Percentiles rank a stretch among this genome's conserved stretches.
phyloP scores from a whole-genome alignment of 2,113 vertebrate genomes.

The Ailuropoda melanoleuca region DNA sequence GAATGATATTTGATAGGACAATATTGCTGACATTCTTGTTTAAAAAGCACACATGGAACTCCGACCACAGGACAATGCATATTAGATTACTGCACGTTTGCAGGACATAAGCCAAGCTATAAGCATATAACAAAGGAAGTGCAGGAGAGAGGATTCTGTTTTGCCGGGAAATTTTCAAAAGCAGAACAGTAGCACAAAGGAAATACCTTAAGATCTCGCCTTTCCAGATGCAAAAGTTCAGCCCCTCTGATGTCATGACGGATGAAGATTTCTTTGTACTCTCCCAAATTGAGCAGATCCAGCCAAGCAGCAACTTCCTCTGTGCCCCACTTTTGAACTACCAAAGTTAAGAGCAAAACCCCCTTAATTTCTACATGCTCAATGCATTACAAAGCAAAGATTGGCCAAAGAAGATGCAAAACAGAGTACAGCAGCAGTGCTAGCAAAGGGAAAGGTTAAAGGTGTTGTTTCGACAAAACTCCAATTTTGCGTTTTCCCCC shows the following conservation, averaged over 20 bases:
- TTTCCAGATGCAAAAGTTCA: slow-evolving; percentile 99
- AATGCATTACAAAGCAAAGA: slow-evolving; percentile 90
- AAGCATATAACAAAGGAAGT: slow-evolving; percentile 82
- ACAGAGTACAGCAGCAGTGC: slow-evolving; percentile 87
- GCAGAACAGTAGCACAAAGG: slow-evolving; percentile 88
- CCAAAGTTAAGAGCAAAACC: slow-evolving; percentile 97
- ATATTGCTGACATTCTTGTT: slow-evolving; percentile 47
- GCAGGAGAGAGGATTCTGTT: slow-evolving; percentile 78
- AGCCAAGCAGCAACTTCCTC: slow-evolving; percentile 99
- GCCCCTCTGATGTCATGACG: slow-evolving; percentile 99
- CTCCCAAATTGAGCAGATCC: slow-evolving; percentile 99
- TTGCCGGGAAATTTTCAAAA: slow-evolving; percentile 82
- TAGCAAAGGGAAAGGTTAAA: slow-evolving; percentile 86
- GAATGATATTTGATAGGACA: neutral
- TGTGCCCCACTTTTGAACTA: slow-evolving; percentile 99
- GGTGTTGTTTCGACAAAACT: slow-evolving; percentile 75
- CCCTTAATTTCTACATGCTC: slow-evolving; percentile 93
- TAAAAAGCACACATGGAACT: slow-evolving; percentile 74
- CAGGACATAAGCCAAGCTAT: slow-evolving; percentile 85
- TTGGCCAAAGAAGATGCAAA: slow-evolving; percentile 88
- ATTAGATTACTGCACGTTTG: slow-evolving; percentile 78
- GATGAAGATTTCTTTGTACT: slow-evolving; percentile 99
- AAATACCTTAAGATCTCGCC: slow-evolving; percentile 99
- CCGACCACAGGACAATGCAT: slow-evolving; percentile 70
- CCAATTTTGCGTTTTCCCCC: slow-evolving; percentile 73